Base-by-base conservation (phyloP, 92 coral and sea anemone genomes). In the Porites rus region DNA sequence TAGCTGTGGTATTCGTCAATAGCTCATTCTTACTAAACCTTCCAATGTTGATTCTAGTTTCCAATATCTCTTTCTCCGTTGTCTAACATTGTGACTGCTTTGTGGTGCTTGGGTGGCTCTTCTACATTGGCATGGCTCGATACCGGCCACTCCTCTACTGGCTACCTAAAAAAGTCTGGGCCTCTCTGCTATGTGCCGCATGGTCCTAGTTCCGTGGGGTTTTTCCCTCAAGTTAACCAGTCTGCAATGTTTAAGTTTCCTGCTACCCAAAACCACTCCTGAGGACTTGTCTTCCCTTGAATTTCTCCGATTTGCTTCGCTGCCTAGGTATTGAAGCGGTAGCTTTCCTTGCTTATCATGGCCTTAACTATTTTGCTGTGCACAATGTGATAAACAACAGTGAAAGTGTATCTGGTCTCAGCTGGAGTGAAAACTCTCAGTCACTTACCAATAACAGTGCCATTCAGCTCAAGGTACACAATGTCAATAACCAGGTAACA, bases 311-410 rank as follows among this genome's bases (percentile, higher is more conserved):
- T 68, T 5, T 90, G 80, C 2, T 75, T 80, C 8, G 89, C 90
- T 3, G 88, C 96, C 43, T 84, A 93, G 7, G 92, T 82, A 76
- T 90, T 87, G 72, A 93, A 90, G 69, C 93, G 91, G 12, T 87
- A 90, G 18, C 89, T 78, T 25, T 90, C 92, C 72, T 90, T 87
- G 50, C 84, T 88, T 18, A 90, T 75, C 93, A 93, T 90, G 6
- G 88, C 86, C 24, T 88, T 70, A 7, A 93, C 93, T 31, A 90
- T 90, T 69, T 93, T 73, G 18, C 93, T 90, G 76, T 93, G 92
- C 18, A 86, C 89, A 50, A 87, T 58, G 74, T 87, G 89, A 63
- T 63, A 90, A 19, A n/a, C 24, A 52, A 79, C 85, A 4, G 62
- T 50, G 54, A 92, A 92, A 4, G 20, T 51, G 13, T 68, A 85